Base-by-base conservation (phyloP, 2,113 vertebrate genomes). In the Corythornis vintsioides region DNA sequence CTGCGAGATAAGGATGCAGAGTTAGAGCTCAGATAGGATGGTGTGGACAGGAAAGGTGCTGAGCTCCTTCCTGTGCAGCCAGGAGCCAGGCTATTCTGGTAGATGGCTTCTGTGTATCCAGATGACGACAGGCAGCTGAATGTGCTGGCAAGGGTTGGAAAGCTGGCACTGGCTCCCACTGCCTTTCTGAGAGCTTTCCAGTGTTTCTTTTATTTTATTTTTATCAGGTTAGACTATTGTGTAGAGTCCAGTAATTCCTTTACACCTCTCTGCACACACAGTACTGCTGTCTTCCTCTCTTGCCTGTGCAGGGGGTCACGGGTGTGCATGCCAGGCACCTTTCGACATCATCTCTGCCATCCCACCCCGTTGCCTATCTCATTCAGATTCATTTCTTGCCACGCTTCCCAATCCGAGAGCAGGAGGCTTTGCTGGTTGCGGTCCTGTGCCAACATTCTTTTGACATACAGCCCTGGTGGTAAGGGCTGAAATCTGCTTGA, bases 41-140 rank as follows among this genome's bases (percentile, higher is more conserved):
- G 79, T 24, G 65, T 16, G 90, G 85, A 60, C 92, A 88, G 79
- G 89, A 77, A 86, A 93, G 94, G 90, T 80, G 88, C 90, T 47
- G 82, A 88, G 92, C 92, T 88, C 79, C 85, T 91, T 92, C 94
- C 86, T 88, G 85, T 61, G 72, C 85, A 76, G 89, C 47, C 63
- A 71, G 88, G 21, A 88, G 69, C 83, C 50, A 26, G 82, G 61
- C 92, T 93, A 70, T 80, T 91, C 90, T 86, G 72, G 90, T 89
- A 70, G 64, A 15, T 40, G 67, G 94, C 82, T 95, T 87, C 94
- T 83, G 88, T 55, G 81, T 10, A 59, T 28, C 55, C 89, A n/a
- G 69, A 90, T 90, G 90, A 95, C 13, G 47, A 82, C 42, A 80
- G 88, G 88, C 94, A 83, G 92, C 85, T 80, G 52, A 87, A 85